Evolutionary conservation across 2,888 invertebrate species (phyloP), one percentile per base, ranked within the genome.

Genomic region (Acanthosepion esculentum): DNA sequence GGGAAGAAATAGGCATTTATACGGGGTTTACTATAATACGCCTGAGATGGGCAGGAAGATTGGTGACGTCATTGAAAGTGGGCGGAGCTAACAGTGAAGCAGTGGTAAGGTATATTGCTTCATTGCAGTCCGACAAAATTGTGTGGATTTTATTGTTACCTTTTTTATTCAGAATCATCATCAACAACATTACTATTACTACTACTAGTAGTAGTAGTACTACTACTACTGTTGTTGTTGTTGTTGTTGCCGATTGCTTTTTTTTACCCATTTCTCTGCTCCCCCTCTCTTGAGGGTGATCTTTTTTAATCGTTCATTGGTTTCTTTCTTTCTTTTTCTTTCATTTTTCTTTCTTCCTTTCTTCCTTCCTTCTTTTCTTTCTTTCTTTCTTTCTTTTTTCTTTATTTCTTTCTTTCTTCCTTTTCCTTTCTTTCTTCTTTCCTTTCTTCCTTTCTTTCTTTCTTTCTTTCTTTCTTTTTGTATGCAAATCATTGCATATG

Each of bases 61-160:
- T 29, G 93, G 10, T 93, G 48, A 93, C 93, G 93, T 93, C 93
- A 93, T 50, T 29, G n/a, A 53, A 92, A 93, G 29, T 93, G 29
- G 93, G 93, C 8, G 93, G 93, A 93, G 93, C 93, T 92, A n/a
- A 92, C n/a, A 93, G 15, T 15, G 48, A 93, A n/a, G 29, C 33
- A 15, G 78, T 10, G 78, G n/a, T n/a, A n/a, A 0, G 1, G 33
- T 59, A 15, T 55, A n/a, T 78, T 78, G n/a, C 12, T 78, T 15
- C n/a, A 7, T 78, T 15, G n/a, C n/a, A 78, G 12, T n/a, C n/a
- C 5, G n/a, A n/a, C n/a, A n/a, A 15, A 78, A n/a, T 78, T 33
- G 78, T 78, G 78, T 10, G n/a, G 78, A n/a, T n/a, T n/a, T 26
- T 64, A 64, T 50, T 59, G 23, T 59, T 23, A 59, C 26, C 6